A percentile compares a stretch with the other conserved stretches of the same genome.
Conservation (phyloP, 1,140 invertebrate genomes). For the Pissodes strobi region DNA sequence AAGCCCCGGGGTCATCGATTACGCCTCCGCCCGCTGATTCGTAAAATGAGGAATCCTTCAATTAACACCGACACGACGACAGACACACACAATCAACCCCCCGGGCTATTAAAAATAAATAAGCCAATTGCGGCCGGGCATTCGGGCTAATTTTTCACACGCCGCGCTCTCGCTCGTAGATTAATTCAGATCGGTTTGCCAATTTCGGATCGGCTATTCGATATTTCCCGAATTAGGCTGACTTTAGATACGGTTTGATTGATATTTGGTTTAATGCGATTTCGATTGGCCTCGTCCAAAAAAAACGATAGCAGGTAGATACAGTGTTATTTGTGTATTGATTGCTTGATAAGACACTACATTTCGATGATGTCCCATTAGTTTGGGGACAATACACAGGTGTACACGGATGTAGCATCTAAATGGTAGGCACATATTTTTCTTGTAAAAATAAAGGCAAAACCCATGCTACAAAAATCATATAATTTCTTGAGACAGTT, state of each 20-base stretch:
- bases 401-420: no score
- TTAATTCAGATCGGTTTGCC: slow-evolving; percentile 31
- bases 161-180: slow-evolving; percentile 8
- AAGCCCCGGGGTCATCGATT: slow-evolving; percentile 25
- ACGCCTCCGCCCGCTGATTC: slow-evolving; percentile 24
- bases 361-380: no score
- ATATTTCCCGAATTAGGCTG: slow-evolving; percentile 21
- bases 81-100: slow-evolving; percentile 17
- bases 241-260: slow-evolving; percentile 16
- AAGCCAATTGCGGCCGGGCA: slow-evolving; percentile 30
- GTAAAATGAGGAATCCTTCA: slow-evolving; percentile 35
- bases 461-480: no score
- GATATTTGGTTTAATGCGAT: slow-evolving; percentile 19
- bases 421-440: no score
- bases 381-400: no score
- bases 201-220: slow-evolving; percentile 22
- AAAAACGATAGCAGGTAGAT: no score
- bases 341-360: no score
- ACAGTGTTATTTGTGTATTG: no score
- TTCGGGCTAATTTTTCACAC: slow-evolving; percentile 33
- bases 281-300: no score
- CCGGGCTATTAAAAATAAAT: slow-evolving; percentile 31
- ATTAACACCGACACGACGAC: slow-evolving; percentile 34
- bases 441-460: no score
- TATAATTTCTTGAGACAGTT: no score